phyloP scores from a whole-genome alignment of 2,888 invertebrate species.

The Neoitamus cyanurus region DNA sequence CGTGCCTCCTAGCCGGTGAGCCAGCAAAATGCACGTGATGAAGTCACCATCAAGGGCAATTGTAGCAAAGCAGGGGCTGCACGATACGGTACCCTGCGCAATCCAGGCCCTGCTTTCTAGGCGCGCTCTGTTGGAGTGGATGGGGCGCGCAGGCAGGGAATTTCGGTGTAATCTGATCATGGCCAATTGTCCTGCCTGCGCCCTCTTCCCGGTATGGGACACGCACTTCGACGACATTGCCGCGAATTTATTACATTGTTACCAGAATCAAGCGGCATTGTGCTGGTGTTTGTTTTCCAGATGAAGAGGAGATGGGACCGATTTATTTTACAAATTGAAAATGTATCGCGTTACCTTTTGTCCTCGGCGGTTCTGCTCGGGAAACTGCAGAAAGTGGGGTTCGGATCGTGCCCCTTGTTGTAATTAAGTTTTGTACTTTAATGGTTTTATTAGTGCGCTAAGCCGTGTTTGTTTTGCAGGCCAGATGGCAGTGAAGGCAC shows the following conservation, averaged over 20 bases:
- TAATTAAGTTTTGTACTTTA: not conserved
- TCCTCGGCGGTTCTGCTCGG: not conserved
- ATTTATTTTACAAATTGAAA: slow-evolving; percentile 16
- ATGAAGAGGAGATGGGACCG: slow-evolving; percentile 7
- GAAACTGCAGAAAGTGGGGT: not conserved
- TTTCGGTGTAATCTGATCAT: slow-evolving; percentile 29
- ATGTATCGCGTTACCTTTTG: slow-evolving; percentile 39
- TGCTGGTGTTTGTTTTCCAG: slow-evolving; percentile 39
- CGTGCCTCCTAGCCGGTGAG: not conserved
- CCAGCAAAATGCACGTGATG: not conserved
- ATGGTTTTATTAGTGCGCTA: not conserved
- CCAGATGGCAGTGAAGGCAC: not conserved
- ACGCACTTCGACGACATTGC: not conserved
- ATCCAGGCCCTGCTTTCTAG: not conserved
- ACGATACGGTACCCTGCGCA: not conserved
- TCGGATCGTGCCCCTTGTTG: not conserved
- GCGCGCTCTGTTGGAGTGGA: not conserved
- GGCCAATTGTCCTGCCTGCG: slow-evolving; percentile 24
- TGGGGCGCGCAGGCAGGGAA: not conserved
- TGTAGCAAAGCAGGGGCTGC: not conserved
- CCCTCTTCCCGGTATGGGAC: not conserved
- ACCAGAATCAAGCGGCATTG: slow-evolving; percentile 19
- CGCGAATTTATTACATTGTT: slow-evolving; percentile 26
- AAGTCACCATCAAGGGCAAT: not conserved
- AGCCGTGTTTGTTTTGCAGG: not conserved